Evolutionary conservation across 37 sponge, comb jelly and placozoan species (phyloP), one percentile per base, ranked within the genome.

Genomic region (Hormiphora californensis): DNA sequence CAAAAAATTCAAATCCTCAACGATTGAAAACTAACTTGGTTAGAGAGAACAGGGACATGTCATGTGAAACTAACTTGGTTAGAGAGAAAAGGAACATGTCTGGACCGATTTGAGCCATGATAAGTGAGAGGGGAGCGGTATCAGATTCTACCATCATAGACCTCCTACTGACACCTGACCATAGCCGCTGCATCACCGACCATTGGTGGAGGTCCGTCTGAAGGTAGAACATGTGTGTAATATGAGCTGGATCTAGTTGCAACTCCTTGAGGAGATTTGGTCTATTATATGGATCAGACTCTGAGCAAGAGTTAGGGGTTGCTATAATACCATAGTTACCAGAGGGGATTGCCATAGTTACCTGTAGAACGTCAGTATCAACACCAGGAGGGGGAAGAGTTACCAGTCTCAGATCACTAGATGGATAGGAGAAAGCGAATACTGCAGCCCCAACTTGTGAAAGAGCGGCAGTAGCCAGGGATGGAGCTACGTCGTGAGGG

Each of bases 341-440:
- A 17, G 53, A 17, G 53, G 53, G 53, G 53, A 49, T 9, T 49
- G 9, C 15, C 53, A 49, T 49, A 41, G 11, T 21, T 28, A 73
- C 81, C 81, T 73, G 81, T 11, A 41, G 32, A 0, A 73, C 81
- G 23, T 43, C 81, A 11, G 35, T 25, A 73, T 73, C 81, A 73
- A 46, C 25, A n/a, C 81, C 81, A 40, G 38, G 81, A 40, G 81
- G 81, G 23, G 81, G 81, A 4, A 73, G 81, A 11, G 81, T 73
- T n/a, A 73, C 81, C 40, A 73, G 81, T 73, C 81, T 27, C 1
- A 73, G 81, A 40, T 73, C 81, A 11, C 46, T 46, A 22, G 81
- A 73, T n/a, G 81, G 81, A 36, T 73, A 73, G 81, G 81, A 73
- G 81, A 73, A 73, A 3, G 81, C 81, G 23, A 73, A 73, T 0